phyloP scores from a whole-genome alignment of 1,140 invertebrate genomes.

The Ips typographus region DNA sequence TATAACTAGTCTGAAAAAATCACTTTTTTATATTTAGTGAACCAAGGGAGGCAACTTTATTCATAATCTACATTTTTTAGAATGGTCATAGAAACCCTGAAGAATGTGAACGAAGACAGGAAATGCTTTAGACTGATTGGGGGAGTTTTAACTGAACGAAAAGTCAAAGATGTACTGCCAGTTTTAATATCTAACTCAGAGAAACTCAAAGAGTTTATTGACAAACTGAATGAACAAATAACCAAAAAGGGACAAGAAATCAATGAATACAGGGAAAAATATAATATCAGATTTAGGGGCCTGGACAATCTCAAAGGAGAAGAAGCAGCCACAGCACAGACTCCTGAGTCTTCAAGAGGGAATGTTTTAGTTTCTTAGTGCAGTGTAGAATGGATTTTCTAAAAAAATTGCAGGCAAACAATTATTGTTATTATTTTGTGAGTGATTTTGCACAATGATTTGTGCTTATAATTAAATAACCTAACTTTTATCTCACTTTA shows the following conservation, averaged over 20 bases:
- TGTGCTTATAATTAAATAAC: too few species aligned
- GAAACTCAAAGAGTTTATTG: slow-evolving; percentile 77
- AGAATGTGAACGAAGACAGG: slow-evolving; percentile 79
- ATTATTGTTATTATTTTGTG: too few species aligned
- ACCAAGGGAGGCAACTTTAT: not conserved
- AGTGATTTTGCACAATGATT: too few species aligned
- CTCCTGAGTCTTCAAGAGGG: slow-evolving; percentile 42
- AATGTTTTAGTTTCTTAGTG: slow-evolving; percentile 50
- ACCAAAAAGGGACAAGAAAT: slow-evolving; percentile 87
- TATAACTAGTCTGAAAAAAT: too few species aligned
- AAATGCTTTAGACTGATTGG: slow-evolving; percentile 95
- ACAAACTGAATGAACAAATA: slow-evolving; percentile 77
- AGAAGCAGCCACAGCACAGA: slow-evolving; percentile 40
- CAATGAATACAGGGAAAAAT: slow-evolving; percentile 89
- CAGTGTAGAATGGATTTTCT: too few species aligned
- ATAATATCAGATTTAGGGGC: slow-evolving; percentile 80
- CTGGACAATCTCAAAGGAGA: slow-evolving; percentile 58
- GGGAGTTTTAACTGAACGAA: slow-evolving; percentile 89
- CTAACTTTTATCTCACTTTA: too few species aligned
- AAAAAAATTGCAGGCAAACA: too few species aligned
- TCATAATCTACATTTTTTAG: slow-evolving; percentile 58
- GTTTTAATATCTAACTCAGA: slow-evolving; percentile 80
- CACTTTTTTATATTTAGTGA: too few species aligned
- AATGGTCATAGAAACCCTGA: slow-evolving; percentile 91
- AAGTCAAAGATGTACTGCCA: slow-evolving; percentile 88